Evolutionary conservation across 1,140 invertebrate genomes (phyloP).

Genomic region (Plectrocnemia conspersa): DNA sequence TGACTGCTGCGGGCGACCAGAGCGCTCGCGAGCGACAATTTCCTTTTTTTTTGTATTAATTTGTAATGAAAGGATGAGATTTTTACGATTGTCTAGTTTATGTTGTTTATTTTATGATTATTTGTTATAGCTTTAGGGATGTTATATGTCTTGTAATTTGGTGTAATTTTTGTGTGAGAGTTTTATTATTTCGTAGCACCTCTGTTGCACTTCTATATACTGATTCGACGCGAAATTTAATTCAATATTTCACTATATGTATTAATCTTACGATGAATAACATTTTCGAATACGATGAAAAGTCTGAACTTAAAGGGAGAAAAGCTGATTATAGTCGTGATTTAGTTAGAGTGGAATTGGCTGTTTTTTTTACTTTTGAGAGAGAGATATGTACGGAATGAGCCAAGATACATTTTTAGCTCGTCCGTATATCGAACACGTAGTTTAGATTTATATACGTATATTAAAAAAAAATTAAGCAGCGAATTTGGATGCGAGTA

Average conservation of each 20-base stretch:
- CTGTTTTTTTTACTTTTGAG: slow-evolving; percentile 32
- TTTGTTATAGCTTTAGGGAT: slow-evolving; percentile 35
- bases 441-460: slow-evolving; percentile 18
- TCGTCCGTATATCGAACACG: too few species aligned
- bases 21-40: slow-evolving; percentile 12
- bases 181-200: slow-evolving; percentile 28
- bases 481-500: slow-evolving; percentile 23
- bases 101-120: slow-evolving; percentile 30
- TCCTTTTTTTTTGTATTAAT: slow-evolving; percentile 14
- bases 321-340: slow-evolving; percentile 31
- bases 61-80: slow-evolving; percentile 13
- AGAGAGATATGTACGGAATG: too few species aligned
- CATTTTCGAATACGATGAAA: slow-evolving; percentile 24
- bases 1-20: slow-evolving; percentile 21
- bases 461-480: too few species aligned
- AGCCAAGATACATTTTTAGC: too few species aligned
- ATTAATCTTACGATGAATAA: slow-evolving; percentile 14
- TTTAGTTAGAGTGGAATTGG: slow-evolving; percentile 33
- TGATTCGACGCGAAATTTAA: neutral
- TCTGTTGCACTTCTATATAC: slow-evolving; percentile 24
- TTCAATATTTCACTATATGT: neutral
- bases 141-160: slow-evolving; percentile 32
- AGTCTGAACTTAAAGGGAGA: slow-evolving; percentile 34
- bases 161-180: slow-evolving; percentile 32
- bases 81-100: slow-evolving; percentile 28